A percentile compares a stretch with the other conserved stretches of the same genome.
Evolutionary conservation across 2,797 vertebrate species (phyloP).

Genomic region (Cossypha dichroa): DNA sequence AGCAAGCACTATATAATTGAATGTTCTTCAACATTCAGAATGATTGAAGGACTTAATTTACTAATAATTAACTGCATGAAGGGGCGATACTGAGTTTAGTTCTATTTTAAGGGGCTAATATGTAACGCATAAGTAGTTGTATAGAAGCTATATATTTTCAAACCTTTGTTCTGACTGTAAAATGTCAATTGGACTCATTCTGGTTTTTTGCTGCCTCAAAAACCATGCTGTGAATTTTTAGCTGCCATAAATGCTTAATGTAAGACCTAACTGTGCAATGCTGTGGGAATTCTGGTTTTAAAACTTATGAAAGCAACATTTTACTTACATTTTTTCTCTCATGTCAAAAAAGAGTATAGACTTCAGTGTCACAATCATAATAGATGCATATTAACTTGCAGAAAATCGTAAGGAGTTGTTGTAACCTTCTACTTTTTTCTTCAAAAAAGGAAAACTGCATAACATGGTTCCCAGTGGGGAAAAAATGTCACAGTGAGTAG

Average conservation of each 20-base stretch:
- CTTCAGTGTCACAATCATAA: slow-evolving; percentile 69
- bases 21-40: slow-evolving; percentile 46
- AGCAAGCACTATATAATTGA: slow-evolving; percentile 12
- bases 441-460: neutral
- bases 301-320: slow-evolving; percentile 71
- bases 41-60: slow-evolving; percentile 45
- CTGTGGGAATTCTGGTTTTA: slow-evolving; percentile 71
- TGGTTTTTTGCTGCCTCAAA: slow-evolving; percentile 62
- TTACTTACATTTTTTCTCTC: slow-evolving; percentile 61
- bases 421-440: neutral
- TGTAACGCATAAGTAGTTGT: slow-evolving; percentile 14
- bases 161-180: slow-evolving; percentile 73
- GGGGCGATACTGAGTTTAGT: neutral
- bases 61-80: slow-evolving; percentile 38
- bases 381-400: slow-evolving; percentile 53
- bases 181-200: slow-evolving; percentile 69
- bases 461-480: neutral
- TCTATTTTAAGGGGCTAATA: slow-evolving; percentile 36
- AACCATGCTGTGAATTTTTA: slow-evolving; percentile 71
- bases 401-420: slow-evolving; percentile 28
- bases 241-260: slow-evolving; percentile 74
- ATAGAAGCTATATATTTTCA: slow-evolving; percentile 66
- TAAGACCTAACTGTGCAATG: slow-evolving; percentile 70
- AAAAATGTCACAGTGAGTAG: neutral
- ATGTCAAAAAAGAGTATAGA: slow-evolving; percentile 61